Conservation (phyloP, 2,888 invertebrate genomes). For the Cenopis cana region DNA sequence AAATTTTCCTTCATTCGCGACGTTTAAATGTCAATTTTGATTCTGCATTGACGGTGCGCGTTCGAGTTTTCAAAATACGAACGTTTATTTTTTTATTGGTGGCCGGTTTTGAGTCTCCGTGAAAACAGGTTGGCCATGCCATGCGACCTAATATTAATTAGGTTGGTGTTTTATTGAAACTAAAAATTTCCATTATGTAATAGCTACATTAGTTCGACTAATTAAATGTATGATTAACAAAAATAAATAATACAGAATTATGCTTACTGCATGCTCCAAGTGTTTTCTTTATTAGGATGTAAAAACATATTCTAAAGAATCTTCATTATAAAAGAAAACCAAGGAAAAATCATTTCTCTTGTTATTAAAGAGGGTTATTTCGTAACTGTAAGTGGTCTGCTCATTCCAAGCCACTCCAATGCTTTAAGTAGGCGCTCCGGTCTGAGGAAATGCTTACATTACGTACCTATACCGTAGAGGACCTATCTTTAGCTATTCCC, state of each 20-base stretch:
- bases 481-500: background rate
- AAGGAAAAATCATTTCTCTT: slow-evolving; percentile 30
- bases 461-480: slow-evolving; percentile 44
- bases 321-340: slow-evolving; percentile 24
- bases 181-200: background rate
- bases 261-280: too few relatives aligned
- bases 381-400: slow-evolving; percentile 76
- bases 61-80: slow-evolving; percentile 60
- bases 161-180: background rate
- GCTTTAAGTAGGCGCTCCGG: slow-evolving; percentile 60
- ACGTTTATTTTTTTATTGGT: slow-evolving; percentile 46
- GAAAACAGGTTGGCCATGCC: slow-evolving; percentile 38
- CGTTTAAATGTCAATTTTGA: slow-evolving; percentile 68
- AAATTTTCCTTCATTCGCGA: slow-evolving; percentile 67
- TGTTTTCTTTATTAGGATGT: background rate
- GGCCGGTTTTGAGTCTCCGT: slow-evolving; percentile 19
- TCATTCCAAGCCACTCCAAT: slow-evolving; percentile 71
- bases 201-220: background rate
- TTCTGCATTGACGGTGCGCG: slow-evolving; percentile 64
- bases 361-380: slow-evolving; percentile 69
- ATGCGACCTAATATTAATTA: slow-evolving; percentile 20
- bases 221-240: too few relatives aligned
- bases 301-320: slow-evolving; percentile 14
- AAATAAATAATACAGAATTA: too few relatives aligned
- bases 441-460: slow-evolving; percentile 38